These are phyloP conservation scores for Acrobasis consociella DNA, from an alignment of 2,888 invertebrate genomes.

Conservation along the genomic window DNA sequence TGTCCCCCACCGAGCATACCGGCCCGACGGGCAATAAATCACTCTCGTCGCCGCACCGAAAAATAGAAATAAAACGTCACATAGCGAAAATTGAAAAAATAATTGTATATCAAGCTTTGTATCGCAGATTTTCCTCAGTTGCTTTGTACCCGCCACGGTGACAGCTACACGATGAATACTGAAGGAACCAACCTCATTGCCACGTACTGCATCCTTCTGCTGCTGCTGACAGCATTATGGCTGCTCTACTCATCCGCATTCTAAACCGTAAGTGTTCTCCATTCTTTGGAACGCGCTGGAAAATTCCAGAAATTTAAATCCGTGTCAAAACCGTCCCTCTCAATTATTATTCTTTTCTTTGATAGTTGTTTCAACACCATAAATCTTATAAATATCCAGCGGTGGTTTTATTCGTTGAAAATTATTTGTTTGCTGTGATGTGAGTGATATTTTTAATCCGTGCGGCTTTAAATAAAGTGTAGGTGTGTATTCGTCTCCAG, in stretches of 20 bases:
- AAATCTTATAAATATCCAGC: constrained; percentile 9
- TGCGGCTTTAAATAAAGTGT: constrained; percentile 4
- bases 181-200: constrained; percentile 86
- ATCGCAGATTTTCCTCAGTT: constrained; percentile 55
- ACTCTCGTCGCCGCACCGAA: constrained; percentile 53
- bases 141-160: constrained; percentile 44
- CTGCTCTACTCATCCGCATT: constrained; percentile 84
- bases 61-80: constrained; percentile 60
- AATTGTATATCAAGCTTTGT: constrained; percentile 55
- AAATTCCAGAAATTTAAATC: not conserved
- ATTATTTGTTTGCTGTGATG: constrained; percentile 13
- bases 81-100: constrained; percentile 47
- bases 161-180: constrained; percentile 57
- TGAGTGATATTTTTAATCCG: constrained; percentile 11
- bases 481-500: constrained; percentile 17
- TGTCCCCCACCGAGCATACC: constrained; percentile 35
- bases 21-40: constrained; percentile 63
- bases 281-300: not conserved
- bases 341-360: not conserved
- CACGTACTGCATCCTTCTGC: constrained; percentile 85
- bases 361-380: not conserved
- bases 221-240: constrained; percentile 85
- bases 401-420: not conserved
- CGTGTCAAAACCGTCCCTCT: not conserved
- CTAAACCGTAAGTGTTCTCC: constrained; percentile 53